These are phyloP conservation scores for Pterocles burchelli DNA, from an alignment of 2,113 vertebrate species.

Conservation along the genomic window DNA sequence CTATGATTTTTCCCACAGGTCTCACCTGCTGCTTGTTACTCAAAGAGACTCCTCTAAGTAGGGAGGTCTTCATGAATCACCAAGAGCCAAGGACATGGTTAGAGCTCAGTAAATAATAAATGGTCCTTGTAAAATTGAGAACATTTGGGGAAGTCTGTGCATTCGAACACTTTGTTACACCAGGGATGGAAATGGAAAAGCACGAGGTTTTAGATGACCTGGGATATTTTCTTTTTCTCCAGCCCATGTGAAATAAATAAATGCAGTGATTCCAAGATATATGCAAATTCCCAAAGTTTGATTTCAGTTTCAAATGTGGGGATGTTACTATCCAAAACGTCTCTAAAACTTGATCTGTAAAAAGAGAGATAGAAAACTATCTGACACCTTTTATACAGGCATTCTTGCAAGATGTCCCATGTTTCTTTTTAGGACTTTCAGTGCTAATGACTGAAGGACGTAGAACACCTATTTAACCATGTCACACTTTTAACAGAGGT, in stretches of 20 bases:
- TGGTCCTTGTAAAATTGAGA: not conserved
- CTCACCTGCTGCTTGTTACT: not conserved
- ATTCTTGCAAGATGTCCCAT: not conserved
- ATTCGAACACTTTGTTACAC: not conserved
- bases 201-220: not conserved
- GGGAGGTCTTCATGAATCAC: not conserved
- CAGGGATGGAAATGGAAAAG: not conserved
- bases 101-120: conserved; percentile 19
- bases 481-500: not conserved
- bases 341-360: not conserved
- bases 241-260: not conserved
- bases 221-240: not conserved
- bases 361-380: not conserved
- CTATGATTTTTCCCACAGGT: not conserved
- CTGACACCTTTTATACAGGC: not conserved
- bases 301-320: not conserved
- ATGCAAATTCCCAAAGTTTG: rapidly evolving
- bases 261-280: not conserved
- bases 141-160: not conserved
- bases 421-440: not conserved
- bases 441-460: not conserved
- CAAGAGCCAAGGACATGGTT: not conserved
- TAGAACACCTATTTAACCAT: not conserved
- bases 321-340: not conserved
- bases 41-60: not conserved